Conservation (phyloP, 2,797 vertebrate genomes). For the Parauchenoglanis punctatus region DNA sequence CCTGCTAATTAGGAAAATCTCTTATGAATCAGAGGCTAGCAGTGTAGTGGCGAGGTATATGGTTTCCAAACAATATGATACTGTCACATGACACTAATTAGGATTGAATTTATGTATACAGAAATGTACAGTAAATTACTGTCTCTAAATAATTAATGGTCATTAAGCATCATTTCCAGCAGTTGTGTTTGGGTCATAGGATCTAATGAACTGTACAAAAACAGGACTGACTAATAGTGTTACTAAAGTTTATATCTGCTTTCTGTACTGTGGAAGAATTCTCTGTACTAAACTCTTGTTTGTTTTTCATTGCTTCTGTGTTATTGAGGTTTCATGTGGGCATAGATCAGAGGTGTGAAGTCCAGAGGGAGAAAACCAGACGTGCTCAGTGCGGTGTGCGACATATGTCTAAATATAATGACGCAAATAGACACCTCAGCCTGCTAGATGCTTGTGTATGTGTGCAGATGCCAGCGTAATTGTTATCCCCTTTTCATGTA, state of each 20-base stretch:
- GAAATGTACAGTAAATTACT: not conserved
- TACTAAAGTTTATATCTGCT: not conserved
- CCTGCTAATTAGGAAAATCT: not conserved
- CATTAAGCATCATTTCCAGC: not conserved
- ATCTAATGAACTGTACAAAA: not conserved
- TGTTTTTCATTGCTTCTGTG: too few relatives aligned
- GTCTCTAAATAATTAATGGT: not conserved
- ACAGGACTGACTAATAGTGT: not conserved
- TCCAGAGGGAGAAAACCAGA: too few relatives aligned
- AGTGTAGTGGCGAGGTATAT: not conserved
- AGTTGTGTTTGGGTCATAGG: not conserved
- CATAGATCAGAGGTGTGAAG: too few relatives aligned
- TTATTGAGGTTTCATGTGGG: too few relatives aligned
- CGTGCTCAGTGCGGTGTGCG: too few relatives aligned
- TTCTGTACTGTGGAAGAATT: too few relatives aligned
- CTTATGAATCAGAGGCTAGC: not conserved
- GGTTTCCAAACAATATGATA: not conserved
- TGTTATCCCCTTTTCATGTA: too few relatives aligned
- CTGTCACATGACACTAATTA: not conserved
- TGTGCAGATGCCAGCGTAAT: too few relatives aligned
- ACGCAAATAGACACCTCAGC: too few relatives aligned
- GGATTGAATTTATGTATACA: not conserved
- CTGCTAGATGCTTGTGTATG: too few relatives aligned
- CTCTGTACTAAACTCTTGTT: too few relatives aligned
- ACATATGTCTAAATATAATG: too few relatives aligned